Evolutionary conservation across 2,888 invertebrate species (phyloP).

Genomic region (Drosophila nigricruria): DNA sequence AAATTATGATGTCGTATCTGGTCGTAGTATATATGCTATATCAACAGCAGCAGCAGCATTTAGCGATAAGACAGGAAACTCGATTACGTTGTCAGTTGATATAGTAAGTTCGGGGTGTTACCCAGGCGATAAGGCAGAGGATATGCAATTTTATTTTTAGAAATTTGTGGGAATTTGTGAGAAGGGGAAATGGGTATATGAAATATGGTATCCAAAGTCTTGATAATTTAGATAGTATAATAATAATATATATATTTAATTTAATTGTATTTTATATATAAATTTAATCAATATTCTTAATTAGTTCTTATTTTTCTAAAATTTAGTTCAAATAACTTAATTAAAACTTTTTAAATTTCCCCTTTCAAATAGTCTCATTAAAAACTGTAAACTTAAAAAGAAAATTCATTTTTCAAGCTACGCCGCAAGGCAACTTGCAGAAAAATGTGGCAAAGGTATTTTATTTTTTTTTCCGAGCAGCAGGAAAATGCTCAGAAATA

Average conservation of each 20-base stretch:
- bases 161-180: neutral
- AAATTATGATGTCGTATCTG: slow-evolving; percentile 11
- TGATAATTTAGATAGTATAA: neutral
- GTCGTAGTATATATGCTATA: slow-evolving; percentile 1
- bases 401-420: slow-evolving; percentile 21
- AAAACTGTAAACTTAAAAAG: slow-evolving; percentile 8
- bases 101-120: slow-evolving; percentile 7
- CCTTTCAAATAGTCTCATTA: slow-evolving; percentile 20
- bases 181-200: too few relatives aligned
- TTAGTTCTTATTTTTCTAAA: neutral
- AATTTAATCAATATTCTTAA: neutral
- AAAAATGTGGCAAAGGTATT: slow-evolving; percentile 30
- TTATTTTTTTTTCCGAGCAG: neutral
- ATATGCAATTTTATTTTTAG: slow-evolving; percentile 12
- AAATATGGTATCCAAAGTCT: neutral
- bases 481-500: slow-evolving; percentile 24
- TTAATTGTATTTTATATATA: neutral
- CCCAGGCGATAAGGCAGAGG: slow-evolving; percentile 10
- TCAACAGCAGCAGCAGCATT: neutral
- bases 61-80: slow-evolving; percentile 24
- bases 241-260: neutral
- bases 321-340: neutral
- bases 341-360: neutral
- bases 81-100: slow-evolving; percentile 11
- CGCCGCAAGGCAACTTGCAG: slow-evolving; percentile 10